Percentiles rank a stretch among this genome's conserved stretches.
These are phyloP conservation scores for Watsonalla binaria DNA, from an alignment of 2,888 invertebrate genomes.

Conservation along the genomic window DNA sequence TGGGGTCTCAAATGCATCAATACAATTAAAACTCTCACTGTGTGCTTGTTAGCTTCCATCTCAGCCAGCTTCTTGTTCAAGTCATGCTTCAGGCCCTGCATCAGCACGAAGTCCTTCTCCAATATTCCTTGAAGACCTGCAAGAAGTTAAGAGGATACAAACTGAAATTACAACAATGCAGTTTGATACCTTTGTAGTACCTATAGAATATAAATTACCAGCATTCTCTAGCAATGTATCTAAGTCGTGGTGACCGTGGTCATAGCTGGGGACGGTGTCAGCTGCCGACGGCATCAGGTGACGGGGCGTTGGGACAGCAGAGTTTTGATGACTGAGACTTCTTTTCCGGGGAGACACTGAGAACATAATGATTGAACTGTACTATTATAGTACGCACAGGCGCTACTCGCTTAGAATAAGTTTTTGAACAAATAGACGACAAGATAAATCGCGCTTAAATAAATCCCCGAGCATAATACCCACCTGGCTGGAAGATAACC, in stretches of 20 bases:
- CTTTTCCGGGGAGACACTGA: conserved; percentile 14
- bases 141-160: background rate
- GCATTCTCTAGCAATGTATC: conserved; percentile 57
- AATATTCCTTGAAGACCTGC: conserved; percentile 62
- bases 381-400: no score
- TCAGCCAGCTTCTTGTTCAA: conserved; percentile 74
- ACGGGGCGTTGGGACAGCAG: conserved; percentile 21
- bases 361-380: conserved; percentile 1
- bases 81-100: conserved; percentile 68
- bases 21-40: conserved; percentile 29
- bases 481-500: no score
- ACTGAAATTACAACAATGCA: background rate
- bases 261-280: conserved; percentile 2
- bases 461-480: no score
- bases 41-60: conserved; percentile 45
- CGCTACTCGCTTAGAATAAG: background rate
- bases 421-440: conserved; percentile 5
- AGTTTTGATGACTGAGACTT: background rate
- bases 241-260: conserved; percentile 36
- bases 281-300: conserved; percentile 33
- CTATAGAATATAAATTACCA: conserved; percentile 32
- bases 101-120: conserved; percentile 66
- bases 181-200: background rate
- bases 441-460: background rate
- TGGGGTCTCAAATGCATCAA: background rate